phyloP scores from a whole-genome alignment of 1,140 invertebrate genomes.

The Bombus haemorrhoidalis region DNA sequence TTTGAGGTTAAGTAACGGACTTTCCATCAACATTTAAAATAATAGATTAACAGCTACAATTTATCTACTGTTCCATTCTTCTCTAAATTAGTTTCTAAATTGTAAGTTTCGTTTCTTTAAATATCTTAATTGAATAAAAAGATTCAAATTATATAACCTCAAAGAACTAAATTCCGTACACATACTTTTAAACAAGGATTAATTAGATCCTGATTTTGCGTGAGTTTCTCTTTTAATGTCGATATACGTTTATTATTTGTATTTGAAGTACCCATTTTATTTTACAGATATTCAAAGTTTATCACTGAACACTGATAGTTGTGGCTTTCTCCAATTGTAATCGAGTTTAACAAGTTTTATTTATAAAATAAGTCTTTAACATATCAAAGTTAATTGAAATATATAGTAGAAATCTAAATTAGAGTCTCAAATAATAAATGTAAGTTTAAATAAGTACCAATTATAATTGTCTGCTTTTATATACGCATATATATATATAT shows the following conservation, averaged over 20 bases:
- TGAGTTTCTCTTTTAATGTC: background rate
- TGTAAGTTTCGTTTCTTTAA: background rate
- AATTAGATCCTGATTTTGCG: slow-evolving; percentile 5
- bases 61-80: background rate
- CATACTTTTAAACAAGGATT: slow-evolving; percentile 67
- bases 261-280: background rate
- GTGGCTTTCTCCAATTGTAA: accelerated
- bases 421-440: background rate
- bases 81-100: background rate
- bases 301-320: background rate
- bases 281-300: background rate
- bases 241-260: background rate
- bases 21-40: background rate
- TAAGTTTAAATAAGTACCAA: background rate
- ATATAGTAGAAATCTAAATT: background rate
- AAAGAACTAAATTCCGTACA: background rate
- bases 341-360: background rate
- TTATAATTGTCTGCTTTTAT: background rate
- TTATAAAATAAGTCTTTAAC: background rate
- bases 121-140: background rate
- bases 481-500: slow-evolving; percentile 23
- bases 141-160: background rate
- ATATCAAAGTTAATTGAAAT: background rate
- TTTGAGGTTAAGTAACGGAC: background rate
- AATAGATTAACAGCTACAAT: background rate